Evolutionary conservation across 2,113 vertebrate species (phyloP), one percentile per base, ranked within the genome.

Genomic region (Neolamprologus brichardi): DNA sequence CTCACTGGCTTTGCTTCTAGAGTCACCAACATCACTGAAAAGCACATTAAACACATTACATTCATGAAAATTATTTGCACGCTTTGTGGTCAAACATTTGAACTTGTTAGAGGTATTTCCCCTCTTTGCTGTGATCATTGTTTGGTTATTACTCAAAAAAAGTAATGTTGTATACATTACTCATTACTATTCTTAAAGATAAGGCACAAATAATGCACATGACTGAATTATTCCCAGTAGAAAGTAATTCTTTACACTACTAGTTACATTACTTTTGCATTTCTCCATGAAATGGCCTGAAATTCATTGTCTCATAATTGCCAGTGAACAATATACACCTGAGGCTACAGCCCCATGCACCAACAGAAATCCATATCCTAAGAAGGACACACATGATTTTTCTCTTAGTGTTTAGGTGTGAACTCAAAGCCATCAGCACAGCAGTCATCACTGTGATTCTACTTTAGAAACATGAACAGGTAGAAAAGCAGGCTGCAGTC

Each of bases 291-390:
- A 62, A 62, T 32, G 15, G 28, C 58, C 15, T 62, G 15, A 62
- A 62, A 18, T 32, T 11, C 3, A 62, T 32, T 18, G 28, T 62
- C 58, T 62, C 58, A 62, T 62, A 62, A 62, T 62, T 1, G 5
- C 58, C 0, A 62, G 15, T 62, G 58, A 60, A 30, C 4, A 30
- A 0, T 60, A 60, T 60, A 60, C 0, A 30, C 56, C 56, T 30
- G 56, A 60, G 54, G 54, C 25, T 58, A 28, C 1, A 11, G 58
- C 10, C 28, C 28, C 28, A 62, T 6, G 3, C 28, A 62, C 8
- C 28, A 62, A 34, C 58, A 62, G 1, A 62, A 4, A 62, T 34
- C 9, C 58, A 18, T 62, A 62, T 62, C 28, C 15, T 62, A 32
- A 18, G 5, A 9, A 32, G 58, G 1, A 18, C 58, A 62, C 58